These are phyloP conservation scores for Drosophila acutilabella DNA, from an alignment of 2,888 invertebrate species.

Conservation along the genomic window DNA sequence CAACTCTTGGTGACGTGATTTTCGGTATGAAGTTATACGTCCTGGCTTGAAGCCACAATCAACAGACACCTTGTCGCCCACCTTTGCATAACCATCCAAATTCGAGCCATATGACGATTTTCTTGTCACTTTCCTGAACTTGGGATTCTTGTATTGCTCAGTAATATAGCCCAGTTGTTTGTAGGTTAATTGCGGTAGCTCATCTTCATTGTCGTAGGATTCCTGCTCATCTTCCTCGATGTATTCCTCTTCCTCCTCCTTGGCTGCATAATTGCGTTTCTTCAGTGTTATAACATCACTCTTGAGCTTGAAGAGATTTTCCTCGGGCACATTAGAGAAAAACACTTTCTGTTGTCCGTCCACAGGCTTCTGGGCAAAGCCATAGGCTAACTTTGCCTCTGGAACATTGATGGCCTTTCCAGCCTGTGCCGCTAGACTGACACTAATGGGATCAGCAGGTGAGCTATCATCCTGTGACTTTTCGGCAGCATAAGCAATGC, in stretches of 20 bases:
- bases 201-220: conserved; percentile 39
- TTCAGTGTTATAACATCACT: conserved; percentile 86
- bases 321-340: conserved; percentile 85
- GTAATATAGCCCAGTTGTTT: conserved; percentile 85
- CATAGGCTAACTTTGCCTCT: conserved; percentile 86
- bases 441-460: conserved; percentile 86
- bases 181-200: conserved; percentile 82
- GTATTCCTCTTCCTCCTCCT: conserved; percentile 66
- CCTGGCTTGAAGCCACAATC: conserved; percentile 81
- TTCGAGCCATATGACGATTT: conserved; percentile 40
- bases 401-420: conserved; percentile 84
- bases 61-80: conserved; percentile 59
- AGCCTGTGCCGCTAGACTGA: conserved; percentile 85
- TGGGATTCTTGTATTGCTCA: conserved; percentile 83
- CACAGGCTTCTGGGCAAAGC: conserved; percentile 85
- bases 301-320: conserved; percentile 86
- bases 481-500: conserved; percentile 53
- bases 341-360: conserved; percentile 81
- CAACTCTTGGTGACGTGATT: conserved; percentile 56
- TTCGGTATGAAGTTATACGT: conserved; percentile 67
- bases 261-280: conserved; percentile 58
- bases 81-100: conserved; percentile 49
- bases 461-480: conserved; percentile 56
- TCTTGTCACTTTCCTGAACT: conserved; percentile 62
- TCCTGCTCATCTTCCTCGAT: conserved; percentile 63